Evolutionary conservation across 92 coral and sea anemone genomes (phyloP).

Genomic region (Blastomussa wellsi): DNA sequence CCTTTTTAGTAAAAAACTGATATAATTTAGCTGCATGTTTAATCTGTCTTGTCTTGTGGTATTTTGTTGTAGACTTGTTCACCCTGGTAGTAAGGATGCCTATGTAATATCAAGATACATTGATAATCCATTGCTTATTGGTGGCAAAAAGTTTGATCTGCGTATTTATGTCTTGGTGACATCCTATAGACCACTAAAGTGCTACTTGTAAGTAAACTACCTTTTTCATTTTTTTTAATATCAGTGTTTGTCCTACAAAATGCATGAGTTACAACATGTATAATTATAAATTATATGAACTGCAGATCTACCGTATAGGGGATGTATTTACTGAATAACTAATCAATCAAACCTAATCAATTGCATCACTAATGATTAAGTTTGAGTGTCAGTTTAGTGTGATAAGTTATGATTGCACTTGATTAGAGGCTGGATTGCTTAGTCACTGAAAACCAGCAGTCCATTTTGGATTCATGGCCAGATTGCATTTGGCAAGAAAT

Average conservation of each 20-base stretch:
- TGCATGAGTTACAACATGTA: not conserved
- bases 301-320: not conserved
- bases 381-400: too few species aligned
- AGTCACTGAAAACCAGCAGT: too few species aligned
- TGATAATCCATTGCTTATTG: conserved; percentile 96
- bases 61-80: conserved; percentile 61
- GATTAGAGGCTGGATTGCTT: too few species aligned
- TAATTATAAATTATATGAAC: not conserved
- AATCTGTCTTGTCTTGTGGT: not conserved
- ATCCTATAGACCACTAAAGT: conserved; percentile 91
- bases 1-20: too few species aligned
- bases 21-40: not conserved
- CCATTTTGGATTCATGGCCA: too few species aligned
- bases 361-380: too few species aligned
- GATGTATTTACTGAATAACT: too few species aligned
- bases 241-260: not conserved
- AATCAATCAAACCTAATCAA: too few species aligned
- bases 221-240: not conserved
- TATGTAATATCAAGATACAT: conserved; percentile 96
- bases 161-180: conserved; percentile 95
- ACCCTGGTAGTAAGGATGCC: conserved; percentile 82
- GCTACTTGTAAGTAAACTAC: conserved; percentile 76
- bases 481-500: too few species aligned
- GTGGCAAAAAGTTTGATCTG: conserved; percentile 98
- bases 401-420: too few species aligned